Base-by-base conservation (phyloP, 2,113 vertebrate genomes). In the Scartelaos histophorus region DNA sequence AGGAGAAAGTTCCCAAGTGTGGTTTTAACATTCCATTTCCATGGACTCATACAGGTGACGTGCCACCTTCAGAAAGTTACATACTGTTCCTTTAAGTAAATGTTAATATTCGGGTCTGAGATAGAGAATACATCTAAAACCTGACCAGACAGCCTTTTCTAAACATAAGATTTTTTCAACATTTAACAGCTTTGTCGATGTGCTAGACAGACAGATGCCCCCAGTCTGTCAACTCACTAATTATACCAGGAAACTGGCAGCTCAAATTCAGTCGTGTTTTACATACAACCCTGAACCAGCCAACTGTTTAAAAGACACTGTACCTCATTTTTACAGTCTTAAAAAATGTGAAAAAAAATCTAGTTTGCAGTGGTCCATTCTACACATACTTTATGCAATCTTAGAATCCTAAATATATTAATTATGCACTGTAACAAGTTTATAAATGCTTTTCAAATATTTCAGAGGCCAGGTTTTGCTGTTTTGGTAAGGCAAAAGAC, bases 151-250 rank as follows among this genome's bases (percentile, higher is more conserved):
- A 3, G 21, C 12, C 21, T 7, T 61, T 17, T 61, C 58, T 61
- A 16, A 34, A 15, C 25, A 34, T 16, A 25, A 34, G 6, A 34
- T 29, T 61, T 29, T 61, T 34, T 61, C 25, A 25, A 25, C 25
- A 34, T 17, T 34, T 43, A 34, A 34, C 58, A 61, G 24, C 25
- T 64, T 38, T 35, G 29, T 64, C 1, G 17, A 38, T 68, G 71
- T 66, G 19, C 66, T n/a, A 71, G 38, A 47, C 72, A n/a, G 29
- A 19, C 12, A 34, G 38, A 11, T 64, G 61, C 21, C 61, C 61
- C 10, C 61, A 21, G 61, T 35, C 61, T 64, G 35, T n/a, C 61
- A n/a, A 34, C 34, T 64, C 61, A n/a, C 43, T 64, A 64, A 64
- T 64, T 43, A 38, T 9, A n/a, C 61, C 34, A 35, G 7, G 38